Conservation (phyloP, 2,888 invertebrate genomes). For the Mythimna lalbum region DNA sequence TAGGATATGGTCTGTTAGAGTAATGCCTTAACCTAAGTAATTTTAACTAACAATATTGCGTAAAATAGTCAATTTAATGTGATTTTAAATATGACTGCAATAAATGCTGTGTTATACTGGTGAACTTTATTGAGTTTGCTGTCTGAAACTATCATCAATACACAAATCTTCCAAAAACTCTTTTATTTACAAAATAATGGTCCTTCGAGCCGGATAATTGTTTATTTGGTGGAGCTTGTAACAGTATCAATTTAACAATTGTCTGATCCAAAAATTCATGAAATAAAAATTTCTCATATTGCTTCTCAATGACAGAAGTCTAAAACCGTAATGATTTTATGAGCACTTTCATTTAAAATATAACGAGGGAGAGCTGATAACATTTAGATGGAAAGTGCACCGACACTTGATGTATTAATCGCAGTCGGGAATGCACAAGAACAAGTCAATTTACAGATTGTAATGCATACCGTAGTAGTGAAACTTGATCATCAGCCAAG, state of each 20-base stretch:
- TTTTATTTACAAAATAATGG: neutral
- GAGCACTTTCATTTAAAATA: slow-evolving; percentile 25
- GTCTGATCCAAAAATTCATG: neutral
- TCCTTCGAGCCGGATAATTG: neutral
- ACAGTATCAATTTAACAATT: neutral
- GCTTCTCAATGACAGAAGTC: neutral
- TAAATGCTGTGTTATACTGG: too few species aligned
- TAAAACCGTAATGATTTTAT: slow-evolving; percentile 16
- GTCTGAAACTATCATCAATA: too few species aligned
- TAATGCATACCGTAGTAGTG: slow-evolving; percentile 38
- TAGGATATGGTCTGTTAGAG: neutral
- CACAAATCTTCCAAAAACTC: neutral
- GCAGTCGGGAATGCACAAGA: slow-evolving; percentile 29
- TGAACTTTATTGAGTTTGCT: too few species aligned
- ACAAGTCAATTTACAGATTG: slow-evolving; percentile 32
- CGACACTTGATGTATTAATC: slow-evolving; percentile 38
- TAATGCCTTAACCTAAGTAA: too few species aligned
- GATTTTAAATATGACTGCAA: too few species aligned
- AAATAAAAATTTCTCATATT: neutral
- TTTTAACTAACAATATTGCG: too few species aligned
- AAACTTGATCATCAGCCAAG: slow-evolving; percentile 46
- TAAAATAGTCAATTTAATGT: too few species aligned
- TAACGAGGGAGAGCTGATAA: slow-evolving; percentile 28
- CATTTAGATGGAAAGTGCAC: slow-evolving; percentile 24
- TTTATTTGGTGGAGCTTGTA: neutral